Evolutionary conservation across 2,797 vertebrate genomes (phyloP).

Genomic region (Notolepis coatsorum): DNA sequence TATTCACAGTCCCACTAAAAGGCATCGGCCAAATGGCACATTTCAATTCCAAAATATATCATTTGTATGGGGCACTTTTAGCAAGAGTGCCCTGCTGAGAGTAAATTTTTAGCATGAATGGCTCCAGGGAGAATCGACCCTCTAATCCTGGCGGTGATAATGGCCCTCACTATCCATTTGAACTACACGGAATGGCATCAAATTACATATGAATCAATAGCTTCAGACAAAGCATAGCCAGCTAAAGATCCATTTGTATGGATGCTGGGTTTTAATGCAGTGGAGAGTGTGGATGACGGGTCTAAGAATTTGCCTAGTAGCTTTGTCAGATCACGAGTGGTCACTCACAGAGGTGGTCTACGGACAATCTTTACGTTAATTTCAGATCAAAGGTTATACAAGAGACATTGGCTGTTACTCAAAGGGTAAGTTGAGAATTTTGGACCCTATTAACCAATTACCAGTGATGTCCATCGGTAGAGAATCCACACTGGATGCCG

Average conservation of each 20-base stretch:
- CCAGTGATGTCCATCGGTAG: too few species aligned
- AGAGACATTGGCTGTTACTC: too few species aligned
- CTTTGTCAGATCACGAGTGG: conserved; percentile 1
- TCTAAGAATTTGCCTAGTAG: neutral
- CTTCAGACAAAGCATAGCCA: conserved; percentile 20
- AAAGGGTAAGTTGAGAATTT: too few species aligned
- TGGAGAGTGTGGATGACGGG: neutral
- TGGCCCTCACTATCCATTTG: conserved; percentile 17
- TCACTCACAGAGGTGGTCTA: neutral
- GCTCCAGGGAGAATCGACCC: conserved; percentile 29
- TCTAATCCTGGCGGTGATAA: conserved; percentile 32
- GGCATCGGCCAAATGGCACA: conserved; percentile 10
- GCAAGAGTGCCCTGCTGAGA: conserved; percentile 17
- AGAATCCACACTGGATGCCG: too few species aligned
- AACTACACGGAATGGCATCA: conserved; percentile 24
- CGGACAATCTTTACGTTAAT: too few species aligned
- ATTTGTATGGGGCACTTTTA: conserved; percentile 39
- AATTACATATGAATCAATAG: conserved; percentile 54
- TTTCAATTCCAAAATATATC: conserved; percentile 3
- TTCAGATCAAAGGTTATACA: too few species aligned
- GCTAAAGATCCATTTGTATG: conserved; percentile 21
- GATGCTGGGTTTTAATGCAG: conserved; percentile 2
- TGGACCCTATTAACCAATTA: too few species aligned
- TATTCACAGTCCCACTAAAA: conserved; percentile 21
- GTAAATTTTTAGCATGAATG: conserved; percentile 46